Evolutionary conservation across 2,797 vertebrate genomes (phyloP).

Genomic region (Eutrigla gurnardus): DNA sequence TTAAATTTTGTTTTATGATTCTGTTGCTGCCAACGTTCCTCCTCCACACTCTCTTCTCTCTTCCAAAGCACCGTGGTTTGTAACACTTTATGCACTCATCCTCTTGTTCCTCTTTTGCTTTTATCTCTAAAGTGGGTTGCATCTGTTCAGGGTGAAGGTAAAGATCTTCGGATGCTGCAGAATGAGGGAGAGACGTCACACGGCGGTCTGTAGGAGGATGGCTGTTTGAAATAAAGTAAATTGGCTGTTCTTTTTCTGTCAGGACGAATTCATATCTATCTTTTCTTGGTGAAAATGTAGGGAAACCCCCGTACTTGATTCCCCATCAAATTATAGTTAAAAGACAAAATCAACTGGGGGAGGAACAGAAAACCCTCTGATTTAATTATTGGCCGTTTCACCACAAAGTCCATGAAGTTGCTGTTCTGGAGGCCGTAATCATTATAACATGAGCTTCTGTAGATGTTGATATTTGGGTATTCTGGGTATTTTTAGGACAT

Average conservation of each 20-base stretch:
- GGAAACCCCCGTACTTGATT: background rate
- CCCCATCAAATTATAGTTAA: background rate
- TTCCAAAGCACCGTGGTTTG: slow-evolving; percentile 51
- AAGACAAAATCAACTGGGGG: background rate
- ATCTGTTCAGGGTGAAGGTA: slow-evolving; percentile 36
- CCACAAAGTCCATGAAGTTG: no score
- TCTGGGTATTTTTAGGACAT: background rate
- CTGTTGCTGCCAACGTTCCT: slow-evolving; percentile 47
- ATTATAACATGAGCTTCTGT: background rate
- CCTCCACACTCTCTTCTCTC: slow-evolving; percentile 52
- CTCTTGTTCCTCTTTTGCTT: slow-evolving; percentile 7
- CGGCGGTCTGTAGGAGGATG: background rate
- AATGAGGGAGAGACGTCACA: background rate
- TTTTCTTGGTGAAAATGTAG: background rate
- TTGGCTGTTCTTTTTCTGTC: background rate
- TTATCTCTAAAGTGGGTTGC: slow-evolving; percentile 45
- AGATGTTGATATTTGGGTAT: background rate
- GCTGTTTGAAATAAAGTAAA: slow-evolving; percentile 15
- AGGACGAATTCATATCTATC: slow-evolving; percentile 4
- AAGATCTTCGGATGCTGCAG: slow-evolving; percentile 37
- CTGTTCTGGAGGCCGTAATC: background rate
- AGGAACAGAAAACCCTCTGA: background rate
- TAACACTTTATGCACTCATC: slow-evolving; percentile 39
- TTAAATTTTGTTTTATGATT: background rate
- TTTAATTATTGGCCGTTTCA: background rate